Percentiles rank a stretch among this genome's conserved stretches.
These are phyloP conservation scores for Ridgeia piscesae DNA, from an alignment of 1,140 invertebrate genomes.

Conservation along the genomic window DNA sequence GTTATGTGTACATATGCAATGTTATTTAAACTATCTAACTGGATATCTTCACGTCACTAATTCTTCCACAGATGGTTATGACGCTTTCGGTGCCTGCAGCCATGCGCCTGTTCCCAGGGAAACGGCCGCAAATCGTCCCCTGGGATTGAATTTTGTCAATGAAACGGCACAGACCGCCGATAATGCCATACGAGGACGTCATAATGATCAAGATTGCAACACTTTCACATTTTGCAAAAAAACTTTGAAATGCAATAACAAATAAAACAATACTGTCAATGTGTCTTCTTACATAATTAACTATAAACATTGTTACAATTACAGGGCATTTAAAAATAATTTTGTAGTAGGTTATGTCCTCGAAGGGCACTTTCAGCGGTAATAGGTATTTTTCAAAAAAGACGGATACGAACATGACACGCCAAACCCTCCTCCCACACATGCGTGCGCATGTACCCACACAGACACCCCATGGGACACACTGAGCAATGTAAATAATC, in stretches of 20 bases:
- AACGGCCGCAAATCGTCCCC: background rate
- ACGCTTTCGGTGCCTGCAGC: background rate
- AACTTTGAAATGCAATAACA: background rate
- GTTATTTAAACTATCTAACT: background rate
- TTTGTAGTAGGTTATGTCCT: too few species aligned
- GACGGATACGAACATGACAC: too few species aligned
- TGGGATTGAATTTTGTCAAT: too few species aligned
- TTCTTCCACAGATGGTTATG: background rate
- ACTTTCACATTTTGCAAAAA: background rate
- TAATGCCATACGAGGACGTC: background rate
- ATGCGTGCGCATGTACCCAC: too few species aligned
- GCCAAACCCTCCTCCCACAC: too few species aligned
- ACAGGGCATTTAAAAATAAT: too few species aligned
- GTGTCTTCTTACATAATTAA: background rate
- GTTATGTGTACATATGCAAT: too few species aligned
- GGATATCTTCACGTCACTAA: background rate
- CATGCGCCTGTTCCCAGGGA: background rate
- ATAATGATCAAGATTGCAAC: background rate
- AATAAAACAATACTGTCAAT: background rate
- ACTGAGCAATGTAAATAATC: too few species aligned
- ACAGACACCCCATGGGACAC: too few species aligned
- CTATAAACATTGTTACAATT: background rate
- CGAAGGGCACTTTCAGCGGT: too few species aligned
- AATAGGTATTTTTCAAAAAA: too few species aligned
- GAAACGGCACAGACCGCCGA: background rate